phyloP scores from a whole-genome alignment of 1,140 invertebrate genomes.

The Drosophila tani region DNA sequence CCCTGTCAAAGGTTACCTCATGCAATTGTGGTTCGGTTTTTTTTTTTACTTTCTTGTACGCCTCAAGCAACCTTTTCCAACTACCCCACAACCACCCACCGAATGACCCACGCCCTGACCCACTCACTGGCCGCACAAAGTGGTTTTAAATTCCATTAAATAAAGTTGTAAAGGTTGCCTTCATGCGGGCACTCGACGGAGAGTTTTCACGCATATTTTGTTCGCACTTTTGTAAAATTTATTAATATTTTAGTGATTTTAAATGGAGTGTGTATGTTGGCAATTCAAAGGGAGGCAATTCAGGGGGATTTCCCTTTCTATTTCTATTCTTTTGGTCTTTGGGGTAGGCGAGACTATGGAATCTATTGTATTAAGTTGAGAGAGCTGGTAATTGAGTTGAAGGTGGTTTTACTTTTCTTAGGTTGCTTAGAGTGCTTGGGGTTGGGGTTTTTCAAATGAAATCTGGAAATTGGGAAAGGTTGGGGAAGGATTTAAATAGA shows the following conservation, averaged over 20 bases:
- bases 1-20: conserved; percentile 76
- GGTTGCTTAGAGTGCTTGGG: conserved; percentile 12
- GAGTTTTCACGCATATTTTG: conserved; percentile 84
- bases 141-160: conserved; percentile 85
- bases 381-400: conserved; percentile 62
- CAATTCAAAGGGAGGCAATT: conserved; percentile 18
- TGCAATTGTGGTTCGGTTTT: conserved; percentile 72
- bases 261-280: conserved; percentile 79
- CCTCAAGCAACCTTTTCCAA: conserved; percentile 66
- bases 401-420: conserved; percentile 14
- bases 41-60: conserved; percentile 24
- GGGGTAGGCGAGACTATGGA: conserved; percentile 17
- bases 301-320: conserved; percentile 28
- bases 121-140: conserved; percentile 55
- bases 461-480: background rate
- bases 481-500: background rate
- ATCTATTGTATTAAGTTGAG: conserved; percentile 59
- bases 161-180: conserved; percentile 79
- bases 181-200: conserved; percentile 34
- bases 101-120: conserved; percentile 18
- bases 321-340: conserved; percentile 9
- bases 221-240: conserved; percentile 83
- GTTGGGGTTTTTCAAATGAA: background rate
- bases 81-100: conserved; percentile 31
- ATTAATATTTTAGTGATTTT: conserved; percentile 84